phyloP scores from a whole-genome alignment of 2,888 invertebrate species.

The Oscheius myriophilus region DNA sequence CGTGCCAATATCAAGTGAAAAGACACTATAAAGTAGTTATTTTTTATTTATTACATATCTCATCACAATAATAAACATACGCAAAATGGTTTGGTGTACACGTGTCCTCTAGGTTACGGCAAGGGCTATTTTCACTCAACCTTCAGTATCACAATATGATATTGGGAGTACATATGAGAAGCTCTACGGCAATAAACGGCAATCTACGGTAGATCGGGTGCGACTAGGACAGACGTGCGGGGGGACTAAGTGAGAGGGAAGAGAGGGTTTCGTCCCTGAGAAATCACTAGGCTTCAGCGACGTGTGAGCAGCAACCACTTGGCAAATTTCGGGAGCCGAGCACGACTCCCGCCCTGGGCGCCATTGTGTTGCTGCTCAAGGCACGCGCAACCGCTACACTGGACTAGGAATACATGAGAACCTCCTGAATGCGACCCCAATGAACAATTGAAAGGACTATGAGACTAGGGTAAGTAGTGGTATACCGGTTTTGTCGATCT shows the following conservation, averaged over 20 bases:
- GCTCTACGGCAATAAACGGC: neutral
- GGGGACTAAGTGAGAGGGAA: slow-evolving; percentile 1
- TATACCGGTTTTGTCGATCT: slow-evolving; percentile 10
- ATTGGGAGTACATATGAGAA: slow-evolving; percentile 4
- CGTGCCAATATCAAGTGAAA: too few species aligned
- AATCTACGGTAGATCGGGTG: neutral
- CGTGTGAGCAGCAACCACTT: slow-evolving; percentile 21
- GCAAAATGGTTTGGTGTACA: too few species aligned
- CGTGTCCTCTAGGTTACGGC: neutral
- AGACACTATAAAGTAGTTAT: too few species aligned
- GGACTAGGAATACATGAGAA: slow-evolving; percentile 3
- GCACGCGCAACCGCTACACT: slow-evolving; percentile 8
- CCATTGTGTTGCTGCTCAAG: slow-evolving; percentile 20
- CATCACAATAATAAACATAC: too few species aligned
- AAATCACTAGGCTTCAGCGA: slow-evolving; percentile 2
- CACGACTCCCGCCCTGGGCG: slow-evolving; percentile 27
- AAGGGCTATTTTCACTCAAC: slow-evolving; percentile 24
- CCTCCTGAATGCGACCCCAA: slow-evolving; percentile 4
- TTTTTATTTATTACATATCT: too few species aligned
- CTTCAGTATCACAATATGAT: slow-evolving; percentile 27
- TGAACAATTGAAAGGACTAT: slow-evolving; percentile 1
- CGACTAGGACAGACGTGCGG: neutral
- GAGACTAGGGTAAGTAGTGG: slow-evolving; percentile 6
- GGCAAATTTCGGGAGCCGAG: slow-evolving; percentile 22
- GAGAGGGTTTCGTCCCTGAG: too few species aligned